These are phyloP conservation scores for Micromesistius poutassou DNA, from an alignment of 2,797 vertebrate species.

Conservation along the genomic window DNA sequence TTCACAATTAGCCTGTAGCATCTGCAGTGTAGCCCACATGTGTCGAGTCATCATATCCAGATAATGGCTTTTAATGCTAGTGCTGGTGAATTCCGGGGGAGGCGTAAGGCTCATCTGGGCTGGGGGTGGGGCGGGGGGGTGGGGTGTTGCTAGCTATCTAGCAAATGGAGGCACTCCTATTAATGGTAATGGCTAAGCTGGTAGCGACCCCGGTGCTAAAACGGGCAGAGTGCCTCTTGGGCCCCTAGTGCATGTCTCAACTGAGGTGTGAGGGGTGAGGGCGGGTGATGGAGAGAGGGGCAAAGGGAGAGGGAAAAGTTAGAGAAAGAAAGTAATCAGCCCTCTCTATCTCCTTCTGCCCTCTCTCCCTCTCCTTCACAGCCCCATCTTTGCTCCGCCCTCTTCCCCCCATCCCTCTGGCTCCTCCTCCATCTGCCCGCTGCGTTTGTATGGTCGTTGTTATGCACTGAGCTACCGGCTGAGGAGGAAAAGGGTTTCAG, in stretches of 20 bases:
- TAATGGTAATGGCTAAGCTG: conserved; percentile 24
- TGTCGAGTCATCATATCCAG: conserved; percentile 17
- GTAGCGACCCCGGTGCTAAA: conserved; percentile 12
- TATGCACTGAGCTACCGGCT: background rate
- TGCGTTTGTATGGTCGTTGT: background rate
- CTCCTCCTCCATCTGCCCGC: background rate
- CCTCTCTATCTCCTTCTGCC: background rate
- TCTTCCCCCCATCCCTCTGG: background rate
- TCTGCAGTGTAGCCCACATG: background rate
- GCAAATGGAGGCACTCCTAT: conserved; percentile 1
- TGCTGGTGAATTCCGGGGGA: background rate
- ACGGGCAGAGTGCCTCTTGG: conserved; percentile 13
- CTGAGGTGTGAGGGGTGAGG: background rate
- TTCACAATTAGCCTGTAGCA: background rate
- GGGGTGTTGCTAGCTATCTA: background rate
- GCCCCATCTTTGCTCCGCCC: background rate
- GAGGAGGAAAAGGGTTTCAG: background rate
- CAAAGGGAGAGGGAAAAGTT: background rate
- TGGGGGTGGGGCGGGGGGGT: background rate
- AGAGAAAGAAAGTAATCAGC: background rate
- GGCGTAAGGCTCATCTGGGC: conserved; percentile 13
- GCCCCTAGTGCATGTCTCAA: background rate
- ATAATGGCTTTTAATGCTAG: conserved; percentile 8
- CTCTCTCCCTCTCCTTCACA: background rate
- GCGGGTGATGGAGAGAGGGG: background rate